Base-by-base conservation (phyloP, 2,888 invertebrate species). In the Lepas anatifera region DNA sequence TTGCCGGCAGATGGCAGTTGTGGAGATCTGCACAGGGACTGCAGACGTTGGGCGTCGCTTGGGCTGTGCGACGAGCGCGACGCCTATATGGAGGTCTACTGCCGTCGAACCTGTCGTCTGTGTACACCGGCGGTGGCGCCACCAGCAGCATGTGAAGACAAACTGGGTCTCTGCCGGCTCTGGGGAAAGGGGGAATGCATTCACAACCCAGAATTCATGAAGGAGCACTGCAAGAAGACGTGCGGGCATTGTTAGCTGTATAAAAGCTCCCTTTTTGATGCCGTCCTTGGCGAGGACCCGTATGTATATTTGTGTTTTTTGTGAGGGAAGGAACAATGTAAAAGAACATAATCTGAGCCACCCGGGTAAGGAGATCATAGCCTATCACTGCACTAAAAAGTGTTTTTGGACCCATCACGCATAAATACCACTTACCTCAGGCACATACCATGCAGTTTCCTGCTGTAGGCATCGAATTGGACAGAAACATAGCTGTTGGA, bases 61-160 rank as follows among this genome's bases (percentile, higher is more conserved):
- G 64, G 35, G 2, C 37, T 25, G 39, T 64, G 64, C 25, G 37
- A 25, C 7, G 2, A 3, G 39, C 11, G 16, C 25, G 13, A n/a
- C 37, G n/a, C 64, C 64, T 64, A 64, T 7, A 64, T 64, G 64
- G 39, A 13, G 25, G 64, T 64, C 11, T 64, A 64, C 64, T 64
- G 64, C 16, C 64, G 64, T n/a, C 64, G 25, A 25, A 11, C 39
- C 25, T 64, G 64, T 27, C 3, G 2, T 3, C 37, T 64, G n/a
- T 64, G 64, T n/a, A n/a, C n/a, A n/a, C n/a, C n/a, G n/a, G n/a
- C 64, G 1, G 3, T 8, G 22, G n/a, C 48, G 25, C 1, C 25
- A n/a, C 7, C 18, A 32, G 58, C 32, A 16, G 58, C 2, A 16
- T 8, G 58, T 6, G 13, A 13, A 29, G 18, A 58, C 29, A 6